phyloP scores from a whole-genome alignment of 2,888 invertebrate species.

The Diloba caeruleocephala region DNA sequence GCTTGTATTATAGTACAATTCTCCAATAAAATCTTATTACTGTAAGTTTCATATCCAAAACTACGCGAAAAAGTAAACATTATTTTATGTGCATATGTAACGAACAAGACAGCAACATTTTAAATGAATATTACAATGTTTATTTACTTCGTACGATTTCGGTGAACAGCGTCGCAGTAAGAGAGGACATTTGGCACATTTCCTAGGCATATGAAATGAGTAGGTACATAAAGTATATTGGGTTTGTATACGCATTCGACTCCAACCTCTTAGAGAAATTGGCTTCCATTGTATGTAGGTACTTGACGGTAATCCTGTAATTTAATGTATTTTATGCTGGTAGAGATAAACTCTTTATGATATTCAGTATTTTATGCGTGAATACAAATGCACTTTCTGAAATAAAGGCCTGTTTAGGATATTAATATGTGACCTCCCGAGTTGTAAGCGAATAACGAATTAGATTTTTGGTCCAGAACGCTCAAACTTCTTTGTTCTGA shows the following conservation, averaged over 20 bases:
- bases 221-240: slow-evolving; percentile 52
- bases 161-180: slow-evolving; percentile 32
- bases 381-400: slow-evolving; percentile 19
- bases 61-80: slow-evolving; percentile 9
- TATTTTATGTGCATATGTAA: slow-evolving; percentile 3
- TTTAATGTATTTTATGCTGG: slow-evolving; percentile 50
- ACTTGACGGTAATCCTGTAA: slow-evolving; percentile 46
- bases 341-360: slow-evolving; percentile 34
- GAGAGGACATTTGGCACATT: slow-evolving; percentile 59
- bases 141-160: slow-evolving; percentile 38
- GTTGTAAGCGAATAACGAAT: background rate
- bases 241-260: slow-evolving; percentile 53
- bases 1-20: too few species aligned
- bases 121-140: slow-evolving; percentile 32
- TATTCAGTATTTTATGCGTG: slow-evolving; percentile 27
- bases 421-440: slow-evolving; percentile 3
- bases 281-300: slow-evolving; percentile 53
- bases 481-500: too few species aligned
- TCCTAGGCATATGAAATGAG: slow-evolving; percentile 57
- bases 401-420: slow-evolving; percentile 17
- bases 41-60: slow-evolving; percentile 1
- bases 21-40: background rate
- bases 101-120: slow-evolving; percentile 15
- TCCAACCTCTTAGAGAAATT: slow-evolving; percentile 64
- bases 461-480: too few species aligned